Evolutionary conservation across 2,113 vertebrate genomes (phyloP), one percentile per base, ranked within the genome.

Genomic region (Entomyzon cyanotis): DNA sequence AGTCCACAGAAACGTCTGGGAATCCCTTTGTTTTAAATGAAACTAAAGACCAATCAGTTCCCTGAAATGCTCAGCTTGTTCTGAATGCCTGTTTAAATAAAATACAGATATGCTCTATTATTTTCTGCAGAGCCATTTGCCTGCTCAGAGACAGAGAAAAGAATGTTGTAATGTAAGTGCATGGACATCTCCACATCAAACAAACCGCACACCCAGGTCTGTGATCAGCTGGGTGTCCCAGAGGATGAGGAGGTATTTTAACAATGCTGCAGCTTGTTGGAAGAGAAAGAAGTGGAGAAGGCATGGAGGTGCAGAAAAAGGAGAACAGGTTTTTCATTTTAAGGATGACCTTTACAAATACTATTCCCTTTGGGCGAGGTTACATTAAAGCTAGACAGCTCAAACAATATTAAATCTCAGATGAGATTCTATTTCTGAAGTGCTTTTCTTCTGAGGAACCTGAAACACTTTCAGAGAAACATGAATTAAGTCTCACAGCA

Each of bases 321-420:
- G 17, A 65, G 58, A 84, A 69, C n/a, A 83, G 46, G 69, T 93
- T 96, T 96, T 92, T 93, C 58, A 56, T 90, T 93, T 81, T 63
- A 81, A 93, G 62, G 68, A 90, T 92, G 84, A 85, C 80, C 89
- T 97, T 95, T 96, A 69, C 78, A 94, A 95, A 94, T 87, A 82
- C 24, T 65, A 53, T 83, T 77, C 84, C 79, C 85, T 88, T 83
- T 95, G 81, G 69, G 73, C 2, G 37, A 86, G 73, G 84, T 81
- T 95, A 58, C n/a, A 68, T 76, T 79, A 78, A 82, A 50, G n/a
- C 63, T 59, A 89, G 56, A 73, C 33, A 63, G 44, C 67, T 75
- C 65, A 89, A 60, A 52, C 41, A 88, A 41, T 63, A 89, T 78
- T 87, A 93, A 94, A 85, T 79, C 65, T 76, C 73, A 92, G 79